Evolutionary conservation across 2,797 vertebrate species (phyloP).

Genomic region (Hozukius guyotensis): DNA sequence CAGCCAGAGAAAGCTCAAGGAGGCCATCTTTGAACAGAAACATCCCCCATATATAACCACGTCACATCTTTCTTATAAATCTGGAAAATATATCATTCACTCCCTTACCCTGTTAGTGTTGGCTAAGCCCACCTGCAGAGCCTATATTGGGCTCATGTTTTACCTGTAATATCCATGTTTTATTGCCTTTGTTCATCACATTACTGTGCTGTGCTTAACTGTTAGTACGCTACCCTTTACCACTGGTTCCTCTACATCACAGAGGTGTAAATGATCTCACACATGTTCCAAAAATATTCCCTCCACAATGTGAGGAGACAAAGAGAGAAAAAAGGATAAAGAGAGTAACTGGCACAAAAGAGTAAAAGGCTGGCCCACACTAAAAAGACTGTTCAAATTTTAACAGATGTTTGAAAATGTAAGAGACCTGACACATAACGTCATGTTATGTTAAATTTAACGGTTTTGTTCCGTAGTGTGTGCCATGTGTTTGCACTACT

Average conservation of each 20-base stretch:
- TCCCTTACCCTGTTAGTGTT: neutral
- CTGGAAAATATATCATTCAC: neutral
- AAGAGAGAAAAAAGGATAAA: slow-evolving; percentile 1
- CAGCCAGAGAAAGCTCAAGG: neutral
- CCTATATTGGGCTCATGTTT: neutral
- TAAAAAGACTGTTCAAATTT: too few species aligned
- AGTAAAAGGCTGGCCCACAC: too few species aligned
- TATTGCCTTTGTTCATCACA: neutral
- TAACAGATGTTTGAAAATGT: too few species aligned
- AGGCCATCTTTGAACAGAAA: neutral
- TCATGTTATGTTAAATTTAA: too few species aligned
- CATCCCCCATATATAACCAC: too few species aligned
- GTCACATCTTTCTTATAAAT: neutral
- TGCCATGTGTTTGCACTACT: too few species aligned
- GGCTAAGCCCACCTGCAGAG: neutral
- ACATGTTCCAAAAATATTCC: slow-evolving; percentile 7
- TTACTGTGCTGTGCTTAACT: neutral
- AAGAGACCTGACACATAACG: too few species aligned
- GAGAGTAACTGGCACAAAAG: neutral
- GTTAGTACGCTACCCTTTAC: neutral
- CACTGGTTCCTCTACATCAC: neutral
- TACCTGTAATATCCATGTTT: neutral
- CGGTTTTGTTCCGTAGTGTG: too few species aligned
- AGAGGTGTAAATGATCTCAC: slow-evolving; percentile 15
- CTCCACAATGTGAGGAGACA: slow-evolving; percentile 3